A percentile compares a stretch with the other conserved stretches of the same genome.
phyloP scores from a whole-genome alignment of 1,140 invertebrate genomes.

The Bombus waltoni region DNA sequence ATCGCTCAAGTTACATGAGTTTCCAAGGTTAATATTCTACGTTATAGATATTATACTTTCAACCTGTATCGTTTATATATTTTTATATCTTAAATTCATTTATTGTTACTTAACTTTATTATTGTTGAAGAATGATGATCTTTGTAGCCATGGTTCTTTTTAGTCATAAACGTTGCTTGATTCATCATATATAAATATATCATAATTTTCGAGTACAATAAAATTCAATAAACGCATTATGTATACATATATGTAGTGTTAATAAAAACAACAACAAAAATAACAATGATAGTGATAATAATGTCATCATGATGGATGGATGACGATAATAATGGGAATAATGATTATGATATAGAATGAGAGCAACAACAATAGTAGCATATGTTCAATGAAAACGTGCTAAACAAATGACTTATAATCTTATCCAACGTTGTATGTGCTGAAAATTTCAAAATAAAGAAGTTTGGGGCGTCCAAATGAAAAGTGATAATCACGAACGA shows the following conservation, averaged over 20 bases:
- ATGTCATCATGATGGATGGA: neutral
- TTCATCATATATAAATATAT: constrained; percentile 39
- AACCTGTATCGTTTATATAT: constrained; percentile 79
- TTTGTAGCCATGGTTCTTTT: constrained; percentile 81
- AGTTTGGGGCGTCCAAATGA: neutral
- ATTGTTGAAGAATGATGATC: constrained; percentile 78
- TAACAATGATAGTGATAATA: neutral
- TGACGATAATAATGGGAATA: neutral
- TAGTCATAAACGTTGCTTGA: constrained; percentile 64
- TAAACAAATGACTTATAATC: neutral
- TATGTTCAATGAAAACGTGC: neutral
- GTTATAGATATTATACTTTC: constrained; percentile 60
- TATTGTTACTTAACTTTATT: constrained; percentile 5
- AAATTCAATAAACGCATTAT: constrained; percentile 45
- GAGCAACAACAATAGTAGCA: neutral
- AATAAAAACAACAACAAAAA: neutral
- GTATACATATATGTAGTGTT: constrained; percentile 6
- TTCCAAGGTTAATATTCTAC: neutral
- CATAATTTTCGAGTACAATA: constrained; percentile 44
- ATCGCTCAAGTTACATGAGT: neutral
- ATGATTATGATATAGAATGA: neutral
- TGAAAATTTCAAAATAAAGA: neutral
- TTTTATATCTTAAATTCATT: constrained; percentile 50
- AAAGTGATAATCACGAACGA: neutral
- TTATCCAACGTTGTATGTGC: neutral